A percentile compares a stretch with the other conserved stretches of the same genome.
Conservation (phyloP, 1,140 invertebrate genomes). For the Solen grandis region DNA sequence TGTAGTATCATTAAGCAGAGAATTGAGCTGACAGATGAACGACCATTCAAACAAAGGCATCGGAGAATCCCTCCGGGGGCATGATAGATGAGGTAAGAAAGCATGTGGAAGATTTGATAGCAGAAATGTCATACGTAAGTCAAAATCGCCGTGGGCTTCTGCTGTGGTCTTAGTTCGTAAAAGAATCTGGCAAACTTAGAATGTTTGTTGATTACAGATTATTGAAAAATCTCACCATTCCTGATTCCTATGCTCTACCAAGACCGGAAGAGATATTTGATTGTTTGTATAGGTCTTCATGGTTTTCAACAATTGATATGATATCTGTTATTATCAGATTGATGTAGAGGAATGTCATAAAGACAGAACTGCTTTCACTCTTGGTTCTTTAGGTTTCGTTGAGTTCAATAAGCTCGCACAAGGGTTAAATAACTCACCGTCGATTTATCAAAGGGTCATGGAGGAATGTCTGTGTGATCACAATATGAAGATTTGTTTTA, state of each 20-base stretch:
- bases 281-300: constrained; percentile 1
- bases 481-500: constrained; percentile 5
- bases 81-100: neutral
- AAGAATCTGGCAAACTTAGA: neutral
- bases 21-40: neutral
- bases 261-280: neutral
- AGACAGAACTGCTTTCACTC: neutral
- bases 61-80: constrained; percentile 5
- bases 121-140: neutral
- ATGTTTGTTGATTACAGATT: neutral
- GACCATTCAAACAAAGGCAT: neutral
- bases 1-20: neutral
- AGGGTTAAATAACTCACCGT: constrained; percentile 39
- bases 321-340: neutral
- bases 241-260: neutral
- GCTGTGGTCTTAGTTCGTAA: neutral
- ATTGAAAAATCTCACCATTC: neutral
- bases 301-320: neutral
- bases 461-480: constrained; percentile 26
- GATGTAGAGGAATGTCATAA: neutral
- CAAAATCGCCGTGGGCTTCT: neutral
- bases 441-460: constrained; percentile 50
- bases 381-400: constrained; percentile 33
- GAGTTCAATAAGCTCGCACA: neutral
- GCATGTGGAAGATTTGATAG: neutral